phyloP scores from a whole-genome alignment of 2,797 vertebrate genomes.

The Potorous gilbertii region DNA sequence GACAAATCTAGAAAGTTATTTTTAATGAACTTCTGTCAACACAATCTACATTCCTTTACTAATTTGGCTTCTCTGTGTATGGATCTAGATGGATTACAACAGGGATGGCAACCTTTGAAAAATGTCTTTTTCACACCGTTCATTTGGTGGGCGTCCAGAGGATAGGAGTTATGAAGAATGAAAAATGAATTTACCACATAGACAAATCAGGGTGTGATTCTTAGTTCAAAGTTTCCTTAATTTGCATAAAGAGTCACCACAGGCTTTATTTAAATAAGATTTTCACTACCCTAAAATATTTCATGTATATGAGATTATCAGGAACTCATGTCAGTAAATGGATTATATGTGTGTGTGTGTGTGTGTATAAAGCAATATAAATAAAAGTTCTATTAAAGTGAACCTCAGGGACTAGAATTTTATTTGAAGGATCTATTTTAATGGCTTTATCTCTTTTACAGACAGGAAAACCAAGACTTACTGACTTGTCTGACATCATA shows the following conservation, averaged over 20 bases:
- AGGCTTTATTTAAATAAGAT: constrained; percentile 45
- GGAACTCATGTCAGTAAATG: background rate
- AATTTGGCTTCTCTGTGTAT: background rate
- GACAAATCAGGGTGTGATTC: background rate
- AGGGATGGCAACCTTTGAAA: background rate
- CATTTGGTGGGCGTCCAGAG: background rate
- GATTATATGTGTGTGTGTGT: constrained; percentile 5
- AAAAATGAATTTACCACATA: background rate
- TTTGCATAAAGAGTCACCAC: background rate
- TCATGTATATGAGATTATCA: constrained; percentile 21
- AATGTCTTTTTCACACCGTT: background rate
- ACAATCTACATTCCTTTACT: background rate
- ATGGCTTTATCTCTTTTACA: constrained; percentile 70
- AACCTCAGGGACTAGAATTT: background rate
- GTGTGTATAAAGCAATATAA: constrained; percentile 49
- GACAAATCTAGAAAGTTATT: background rate
- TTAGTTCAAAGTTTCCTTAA: background rate
- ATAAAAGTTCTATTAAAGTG: constrained; percentile 28
- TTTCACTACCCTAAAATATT: constrained; percentile 23
- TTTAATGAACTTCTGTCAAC: background rate
- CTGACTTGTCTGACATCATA: constrained; percentile 56
- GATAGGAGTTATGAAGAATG: background rate
- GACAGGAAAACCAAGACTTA: constrained; percentile 65
- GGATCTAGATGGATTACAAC: background rate
- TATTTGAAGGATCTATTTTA: constrained; percentile 40